Evolutionary conservation across 1,140 invertebrate species (phyloP).

Genomic region (Eriocheir sinensis): DNA sequence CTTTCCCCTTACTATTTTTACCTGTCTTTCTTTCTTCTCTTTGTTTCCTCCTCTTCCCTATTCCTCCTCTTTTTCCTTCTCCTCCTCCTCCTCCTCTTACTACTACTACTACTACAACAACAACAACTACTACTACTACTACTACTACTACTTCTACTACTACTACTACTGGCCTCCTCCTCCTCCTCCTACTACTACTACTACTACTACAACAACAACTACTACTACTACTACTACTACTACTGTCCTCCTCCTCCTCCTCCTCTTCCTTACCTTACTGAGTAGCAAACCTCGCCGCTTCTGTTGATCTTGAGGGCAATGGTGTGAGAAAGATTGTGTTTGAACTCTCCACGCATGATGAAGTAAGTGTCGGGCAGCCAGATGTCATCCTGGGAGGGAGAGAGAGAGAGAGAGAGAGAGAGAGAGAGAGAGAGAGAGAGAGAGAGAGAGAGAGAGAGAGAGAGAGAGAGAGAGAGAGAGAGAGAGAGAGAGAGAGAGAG

Average conservation of each 20-base stretch:
- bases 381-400: slow-evolving; percentile 87
- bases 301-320: slow-evolving; percentile 64
- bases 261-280: slow-evolving; percentile 54
- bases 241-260: neutral
- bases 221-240: too few species aligned
- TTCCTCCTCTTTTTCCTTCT: neutral
- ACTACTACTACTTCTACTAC: too few species aligned
- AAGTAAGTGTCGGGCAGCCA: slow-evolving; percentile 97
- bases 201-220: too few species aligned
- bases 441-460: slow-evolving; percentile 19
- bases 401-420: neutral
- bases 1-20: too few species aligned
- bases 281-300: slow-evolving; percentile 55
- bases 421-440: slow-evolving; percentile 31
- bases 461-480: slow-evolving; percentile 47
- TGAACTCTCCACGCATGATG: slow-evolving; percentile 97
- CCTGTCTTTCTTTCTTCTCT: too few species aligned
- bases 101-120: neutral
- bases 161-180: too few species aligned
- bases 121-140: too few species aligned
- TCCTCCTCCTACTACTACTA: too few species aligned
- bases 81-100: neutral
- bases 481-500: slow-evolving; percentile 42
- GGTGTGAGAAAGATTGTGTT: slow-evolving; percentile 81
- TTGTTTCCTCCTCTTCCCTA: too few species aligned